phyloP scores from a whole-genome alignment of 2,888 invertebrate genomes.

The Amphipyra tragopoginis region DNA sequence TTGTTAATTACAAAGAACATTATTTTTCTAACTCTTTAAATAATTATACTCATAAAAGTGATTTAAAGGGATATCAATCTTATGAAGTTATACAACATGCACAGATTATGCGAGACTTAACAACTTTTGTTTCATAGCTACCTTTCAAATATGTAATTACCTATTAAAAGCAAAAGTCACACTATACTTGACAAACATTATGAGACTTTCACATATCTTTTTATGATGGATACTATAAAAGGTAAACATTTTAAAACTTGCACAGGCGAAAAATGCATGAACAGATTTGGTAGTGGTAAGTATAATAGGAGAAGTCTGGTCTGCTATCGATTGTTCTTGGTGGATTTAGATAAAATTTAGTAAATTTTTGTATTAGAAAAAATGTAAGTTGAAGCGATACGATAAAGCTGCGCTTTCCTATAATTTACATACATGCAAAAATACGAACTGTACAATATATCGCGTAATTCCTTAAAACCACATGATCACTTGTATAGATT shows the following conservation, averaged over 20 bases:
- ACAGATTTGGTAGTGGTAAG: neutral
- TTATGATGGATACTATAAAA: too few species aligned
- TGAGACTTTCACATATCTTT: neutral
- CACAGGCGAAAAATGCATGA: neutral
- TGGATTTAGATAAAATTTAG: too few species aligned
- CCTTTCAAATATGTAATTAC: too few species aligned
- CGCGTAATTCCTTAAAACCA: too few species aligned
- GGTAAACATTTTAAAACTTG: neutral
- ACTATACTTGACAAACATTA: neutral
- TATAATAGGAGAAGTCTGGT: too few species aligned
- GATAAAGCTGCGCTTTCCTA: too few species aligned
- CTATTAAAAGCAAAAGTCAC: neutral
- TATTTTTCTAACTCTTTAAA: neutral
- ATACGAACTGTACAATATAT: too few species aligned
- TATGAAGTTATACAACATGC: conserved; percentile 9
- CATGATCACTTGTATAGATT: too few species aligned
- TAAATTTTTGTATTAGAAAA: too few species aligned
- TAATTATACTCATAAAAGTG: conserved; percentile 1
- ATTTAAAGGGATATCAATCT: conserved; percentile 7
- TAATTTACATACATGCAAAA: too few species aligned
- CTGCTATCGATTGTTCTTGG: too few species aligned
- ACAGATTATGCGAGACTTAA: conserved; percentile 7
- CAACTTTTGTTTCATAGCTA: conserved; percentile 2
- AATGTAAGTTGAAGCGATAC: too few species aligned
- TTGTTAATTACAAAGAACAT: neutral